These are phyloP conservation scores for Pogonognathellus flavescens DNA, from an alignment of 1,140 invertebrate genomes.

Conservation along the genomic window DNA sequence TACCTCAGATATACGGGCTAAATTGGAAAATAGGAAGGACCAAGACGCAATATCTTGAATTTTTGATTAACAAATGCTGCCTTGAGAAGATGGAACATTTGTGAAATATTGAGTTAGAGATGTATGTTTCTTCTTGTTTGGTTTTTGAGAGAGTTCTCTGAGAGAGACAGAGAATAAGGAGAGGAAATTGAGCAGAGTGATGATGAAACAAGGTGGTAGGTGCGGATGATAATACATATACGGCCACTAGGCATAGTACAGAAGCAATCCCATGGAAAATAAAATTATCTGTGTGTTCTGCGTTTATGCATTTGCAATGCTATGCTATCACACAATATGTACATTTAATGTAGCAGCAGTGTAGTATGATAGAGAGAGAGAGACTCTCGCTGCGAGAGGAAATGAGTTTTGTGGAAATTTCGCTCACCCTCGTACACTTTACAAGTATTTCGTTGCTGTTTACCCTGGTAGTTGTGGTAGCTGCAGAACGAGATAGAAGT, in stretches of 20 bases:
- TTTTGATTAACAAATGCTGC: constrained; percentile 2
- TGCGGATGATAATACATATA: too few species aligned
- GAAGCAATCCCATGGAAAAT: too few species aligned
- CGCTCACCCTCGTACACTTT: constrained; percentile 42
- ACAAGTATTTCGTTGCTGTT: not conserved
- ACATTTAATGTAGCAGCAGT: not conserved
- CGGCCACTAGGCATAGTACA: too few species aligned
- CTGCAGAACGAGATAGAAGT: not conserved
- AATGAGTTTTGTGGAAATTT: constrained; percentile 50
- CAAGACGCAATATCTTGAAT: constrained; percentile 11
- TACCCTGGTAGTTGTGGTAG: not conserved
- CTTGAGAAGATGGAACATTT: not conserved
- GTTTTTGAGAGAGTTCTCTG: too few species aligned
- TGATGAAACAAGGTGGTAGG: too few species aligned
- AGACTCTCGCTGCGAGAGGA: constrained; percentile 33
- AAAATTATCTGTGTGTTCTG: not conserved
- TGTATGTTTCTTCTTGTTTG: too few species aligned
- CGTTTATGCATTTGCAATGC: not conserved
- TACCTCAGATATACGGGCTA: not conserved
- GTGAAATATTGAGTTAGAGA: not conserved
- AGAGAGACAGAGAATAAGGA: too few species aligned
- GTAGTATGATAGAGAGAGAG: constrained; percentile 12
- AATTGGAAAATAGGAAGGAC: constrained; percentile 12
- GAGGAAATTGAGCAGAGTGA: too few species aligned
- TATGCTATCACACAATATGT: constrained; percentile 25